Base-by-base conservation (phyloP, 2,888 invertebrate genomes). In the Parnassius smintheus region DNA sequence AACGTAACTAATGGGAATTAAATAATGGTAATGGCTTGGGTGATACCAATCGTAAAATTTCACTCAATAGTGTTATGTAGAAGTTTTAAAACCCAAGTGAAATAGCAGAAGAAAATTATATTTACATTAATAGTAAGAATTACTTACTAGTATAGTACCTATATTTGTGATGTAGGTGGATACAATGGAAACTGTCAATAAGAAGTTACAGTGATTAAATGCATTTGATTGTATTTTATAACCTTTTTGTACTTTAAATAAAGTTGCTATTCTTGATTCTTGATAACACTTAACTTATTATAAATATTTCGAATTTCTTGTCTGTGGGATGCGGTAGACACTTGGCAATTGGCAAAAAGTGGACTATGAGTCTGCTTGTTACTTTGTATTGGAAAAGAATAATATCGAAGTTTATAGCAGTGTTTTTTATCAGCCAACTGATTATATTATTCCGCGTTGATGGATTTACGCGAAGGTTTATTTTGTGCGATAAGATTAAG, bases 151-250 rank as follows among this genome's bases (percentile, higher is more conserved):
- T 82, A 78, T n/a, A n/a, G n/a, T n/a, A n/a, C n/a, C n/a, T n/a
- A n/a, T 84, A 79, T 83, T 83, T 82, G 75, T 83, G 83, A 78
- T 75, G 35, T 35, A 35, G 80, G 75, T 80, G 81, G 78, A 80
- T 75, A 80, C 69, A 67, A 66, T 71, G 70, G 76, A 72, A 72
- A 80, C 77, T 81, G 80, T 82, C 82, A 76, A 76, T 82, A 83
- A 80, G 76, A 82, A 83, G 83, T 85, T 86, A 83, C 89, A 89
- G 90, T 90, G 90, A 89, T 88, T 82, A 78, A 82, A 84, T 83
- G 89, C 91, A 91, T 91, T 90, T 91, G 86, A 91, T 91, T 91
- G 91, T 91, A 91, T 91, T 88, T 90, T 90, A 88, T 88, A 91
- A 85, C 85, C 83, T 88, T 90, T 88, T 91, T 91, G 88, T 90